Percentiles rank a stretch among this genome's conserved stretches.
These are phyloP conservation scores for Cenopis cana DNA, from an alignment of 2,888 invertebrate genomes.

Conservation along the genomic window DNA sequence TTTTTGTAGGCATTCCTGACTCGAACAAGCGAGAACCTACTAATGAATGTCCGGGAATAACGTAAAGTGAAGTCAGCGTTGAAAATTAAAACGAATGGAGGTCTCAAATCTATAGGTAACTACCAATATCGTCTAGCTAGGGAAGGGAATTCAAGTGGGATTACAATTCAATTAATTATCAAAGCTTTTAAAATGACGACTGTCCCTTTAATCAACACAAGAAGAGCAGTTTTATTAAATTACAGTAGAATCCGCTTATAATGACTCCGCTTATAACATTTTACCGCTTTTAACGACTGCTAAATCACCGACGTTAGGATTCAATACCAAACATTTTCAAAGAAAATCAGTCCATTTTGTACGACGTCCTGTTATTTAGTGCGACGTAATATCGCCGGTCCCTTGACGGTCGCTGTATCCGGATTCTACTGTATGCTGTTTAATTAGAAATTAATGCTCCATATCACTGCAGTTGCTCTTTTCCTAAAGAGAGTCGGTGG, in stretches of 20 bases:
- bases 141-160: neutral
- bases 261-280: no score
- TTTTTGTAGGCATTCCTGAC: slow-evolving; percentile 56
- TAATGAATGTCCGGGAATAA: slow-evolving; percentile 46
- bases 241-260: no score
- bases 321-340: no score
- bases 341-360: no score
- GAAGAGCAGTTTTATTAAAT: neutral
- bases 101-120: neutral
- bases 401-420: no score
- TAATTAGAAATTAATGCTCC: no score
- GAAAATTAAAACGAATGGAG: slow-evolving; percentile 5
- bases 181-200: neutral
- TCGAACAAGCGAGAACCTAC: slow-evolving; percentile 45
- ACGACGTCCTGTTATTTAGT: no score
- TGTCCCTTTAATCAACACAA: neutral
- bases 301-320: no score
- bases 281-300: no score
- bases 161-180: neutral
- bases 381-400: no score
- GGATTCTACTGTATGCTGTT: no score
- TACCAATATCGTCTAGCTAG: neutral
- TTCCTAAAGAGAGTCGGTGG: neutral
- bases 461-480: no score
- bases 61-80: slow-evolving; percentile 18